phyloP scores from a whole-genome alignment of 2,888 invertebrate species.

The Thera britannica region DNA sequence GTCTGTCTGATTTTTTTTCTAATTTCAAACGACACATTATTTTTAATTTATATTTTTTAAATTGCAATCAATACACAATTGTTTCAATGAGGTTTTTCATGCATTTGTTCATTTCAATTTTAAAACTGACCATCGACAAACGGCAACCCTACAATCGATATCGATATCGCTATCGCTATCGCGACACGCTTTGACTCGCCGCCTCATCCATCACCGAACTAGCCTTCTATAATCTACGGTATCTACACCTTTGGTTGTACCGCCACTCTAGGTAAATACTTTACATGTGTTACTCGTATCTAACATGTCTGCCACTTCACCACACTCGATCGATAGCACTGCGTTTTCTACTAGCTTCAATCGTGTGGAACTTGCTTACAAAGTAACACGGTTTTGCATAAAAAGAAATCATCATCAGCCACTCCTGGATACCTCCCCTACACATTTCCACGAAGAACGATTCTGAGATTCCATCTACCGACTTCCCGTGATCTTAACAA shows the following conservation, averaged over 20 bases:
- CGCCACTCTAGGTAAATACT: slow-evolving; percentile 72
- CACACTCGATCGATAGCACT: slow-evolving; percentile 68
- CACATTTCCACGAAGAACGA: too few relatives aligned
- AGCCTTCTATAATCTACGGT: slow-evolving; percentile 31
- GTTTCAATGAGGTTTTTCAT: too few relatives aligned
- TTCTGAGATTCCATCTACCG: too few relatives aligned
- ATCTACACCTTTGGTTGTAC: slow-evolving; percentile 76
- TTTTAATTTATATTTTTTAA: too few relatives aligned
- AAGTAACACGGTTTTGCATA: too few relatives aligned
- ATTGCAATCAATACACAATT: too few relatives aligned
- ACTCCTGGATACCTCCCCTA: too few relatives aligned
- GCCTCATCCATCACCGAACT: slow-evolving; percentile 77
- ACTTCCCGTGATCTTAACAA: too few relatives aligned
- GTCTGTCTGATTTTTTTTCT: too few relatives aligned
- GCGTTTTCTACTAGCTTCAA: slow-evolving; percentile 56
- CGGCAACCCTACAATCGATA: slow-evolving; percentile 51
- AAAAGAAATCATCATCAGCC: too few relatives aligned
- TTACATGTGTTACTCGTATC: slow-evolving; percentile 80
- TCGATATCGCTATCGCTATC: slow-evolving; percentile 56
- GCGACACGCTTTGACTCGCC: slow-evolving; percentile 79
- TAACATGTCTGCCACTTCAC: slow-evolving; percentile 74
- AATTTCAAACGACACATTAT: too few relatives aligned
- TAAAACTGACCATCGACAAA: slow-evolving; percentile 24
- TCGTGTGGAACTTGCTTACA: neutral
- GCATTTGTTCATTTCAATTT: neutral